Evolutionary conservation across 1,140 invertebrate genomes (phyloP).

Genomic region (Pseudomyrmex gracilis): DNA sequence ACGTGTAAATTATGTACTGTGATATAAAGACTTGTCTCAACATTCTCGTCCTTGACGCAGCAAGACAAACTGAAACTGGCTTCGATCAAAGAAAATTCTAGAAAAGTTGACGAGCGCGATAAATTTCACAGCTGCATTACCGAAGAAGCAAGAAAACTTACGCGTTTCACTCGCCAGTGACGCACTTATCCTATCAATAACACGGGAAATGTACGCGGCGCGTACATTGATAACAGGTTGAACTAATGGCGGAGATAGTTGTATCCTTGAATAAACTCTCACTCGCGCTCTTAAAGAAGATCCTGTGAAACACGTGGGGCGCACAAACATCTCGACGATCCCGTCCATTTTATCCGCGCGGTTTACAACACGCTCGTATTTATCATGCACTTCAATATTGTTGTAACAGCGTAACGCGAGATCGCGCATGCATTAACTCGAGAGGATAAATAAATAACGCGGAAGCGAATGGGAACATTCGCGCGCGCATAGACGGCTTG

Average conservation of each 20-base stretch:
- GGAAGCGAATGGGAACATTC: constrained; percentile 43
- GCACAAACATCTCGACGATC: constrained; percentile 23
- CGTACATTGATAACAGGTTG: constrained; percentile 46
- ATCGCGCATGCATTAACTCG: constrained; percentile 57
- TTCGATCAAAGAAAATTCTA: not conserved
- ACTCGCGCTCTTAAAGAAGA: constrained; percentile 33
- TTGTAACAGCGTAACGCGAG: constrained; percentile 56
- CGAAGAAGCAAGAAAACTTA: constrained; percentile 29
- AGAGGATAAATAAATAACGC: constrained; percentile 60
- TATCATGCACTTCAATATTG: constrained; percentile 61
- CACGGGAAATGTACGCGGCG: constrained; percentile 22
- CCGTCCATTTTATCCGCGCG: constrained; percentile 44
- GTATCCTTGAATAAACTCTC: constrained; percentile 53
- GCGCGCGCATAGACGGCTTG: constrained; percentile 40
- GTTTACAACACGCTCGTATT: constrained; percentile 52
- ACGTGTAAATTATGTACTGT: not conserved
- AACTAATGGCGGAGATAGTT: constrained; percentile 49
- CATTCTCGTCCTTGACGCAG: not conserved
- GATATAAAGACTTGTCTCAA: too few relatives aligned
- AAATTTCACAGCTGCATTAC: not conserved
- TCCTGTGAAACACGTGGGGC: constrained; percentile 32
- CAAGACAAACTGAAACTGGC: constrained; percentile 11
- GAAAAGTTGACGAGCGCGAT: constrained; percentile 1
- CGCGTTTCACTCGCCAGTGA: constrained; percentile 30
- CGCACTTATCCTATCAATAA: constrained; percentile 39